phyloP scores from a whole-genome alignment of 2,797 vertebrate genomes.

The Psittacula derbiana region DNA sequence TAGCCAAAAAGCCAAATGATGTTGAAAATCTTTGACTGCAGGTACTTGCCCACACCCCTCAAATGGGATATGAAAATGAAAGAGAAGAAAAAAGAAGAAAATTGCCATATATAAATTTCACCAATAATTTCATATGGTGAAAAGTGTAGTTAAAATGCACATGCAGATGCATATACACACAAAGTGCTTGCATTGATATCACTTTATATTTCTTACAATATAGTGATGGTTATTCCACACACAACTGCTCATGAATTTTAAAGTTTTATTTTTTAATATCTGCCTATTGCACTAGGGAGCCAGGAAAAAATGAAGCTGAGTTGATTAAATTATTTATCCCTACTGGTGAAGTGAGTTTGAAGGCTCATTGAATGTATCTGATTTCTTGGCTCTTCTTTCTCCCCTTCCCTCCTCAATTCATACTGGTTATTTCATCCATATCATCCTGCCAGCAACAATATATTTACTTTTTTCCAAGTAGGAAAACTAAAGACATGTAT shows the following conservation, averaged over 20 bases:
- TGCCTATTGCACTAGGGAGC: slow-evolving; percentile 67
- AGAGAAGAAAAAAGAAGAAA: not conserved
- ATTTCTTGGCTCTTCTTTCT: slow-evolving; percentile 58
- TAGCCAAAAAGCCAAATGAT: slow-evolving; percentile 4
- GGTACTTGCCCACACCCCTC: not conserved
- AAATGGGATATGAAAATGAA: not conserved
- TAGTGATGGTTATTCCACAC: slow-evolving; percentile 43
- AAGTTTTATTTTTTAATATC: slow-evolving; percentile 79
- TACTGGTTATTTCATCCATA: slow-evolving; percentile 74
- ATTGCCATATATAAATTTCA: not conserved
- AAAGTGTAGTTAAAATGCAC: not conserved
- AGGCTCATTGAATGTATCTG: slow-evolving; percentile 81
- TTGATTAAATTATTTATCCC: slow-evolving; percentile 81
- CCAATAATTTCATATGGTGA: slow-evolving; percentile 7
- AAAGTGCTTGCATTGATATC: slow-evolving; percentile 1
- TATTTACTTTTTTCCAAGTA: slow-evolving; percentile 74
- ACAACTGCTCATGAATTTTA: slow-evolving; percentile 72
- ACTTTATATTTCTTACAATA: slow-evolving; percentile 53
- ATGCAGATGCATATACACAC: not conserved
- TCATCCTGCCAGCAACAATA: slow-evolving; percentile 78
- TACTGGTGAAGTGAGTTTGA: slow-evolving; percentile 78
- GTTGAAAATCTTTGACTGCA: slow-evolving; percentile 21
- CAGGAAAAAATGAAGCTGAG: slow-evolving; percentile 62
- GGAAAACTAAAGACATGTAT: slow-evolving; percentile 78
- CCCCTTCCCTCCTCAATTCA: slow-evolving; percentile 70